phyloP scores from a whole-genome alignment of 1,140 invertebrate genomes.

The Phenacoccus solenopsis region DNA sequence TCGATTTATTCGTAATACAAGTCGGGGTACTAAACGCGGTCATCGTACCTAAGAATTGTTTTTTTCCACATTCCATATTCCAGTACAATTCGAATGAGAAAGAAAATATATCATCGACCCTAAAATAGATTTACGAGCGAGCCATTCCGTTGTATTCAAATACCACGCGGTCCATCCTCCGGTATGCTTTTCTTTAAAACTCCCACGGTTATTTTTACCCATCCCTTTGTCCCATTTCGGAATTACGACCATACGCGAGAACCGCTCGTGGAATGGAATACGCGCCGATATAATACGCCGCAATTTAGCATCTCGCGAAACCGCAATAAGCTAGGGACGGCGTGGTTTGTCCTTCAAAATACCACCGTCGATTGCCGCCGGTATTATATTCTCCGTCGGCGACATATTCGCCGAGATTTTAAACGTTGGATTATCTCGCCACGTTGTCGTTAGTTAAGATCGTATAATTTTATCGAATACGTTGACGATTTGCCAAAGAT shows the following conservation, averaged over 20 bases:
- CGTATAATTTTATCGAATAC: neutral
- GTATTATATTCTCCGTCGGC: neutral
- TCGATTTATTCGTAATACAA: too few species aligned
- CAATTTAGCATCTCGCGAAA: neutral
- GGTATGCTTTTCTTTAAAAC: neutral
- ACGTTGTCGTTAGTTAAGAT: neutral
- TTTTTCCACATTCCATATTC: too few species aligned
- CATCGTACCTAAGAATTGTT: too few species aligned
- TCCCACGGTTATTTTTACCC: neutral
- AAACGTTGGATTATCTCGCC: neutral
- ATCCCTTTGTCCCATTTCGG: neutral
- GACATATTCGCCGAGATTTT: neutral
- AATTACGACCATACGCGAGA: neutral
- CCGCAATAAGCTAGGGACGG: neutral
- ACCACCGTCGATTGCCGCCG: neutral
- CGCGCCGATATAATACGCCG: neutral
- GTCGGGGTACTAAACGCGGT: too few species aligned
- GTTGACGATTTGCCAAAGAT: neutral
- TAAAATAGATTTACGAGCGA: neutral
- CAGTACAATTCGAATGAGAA: too few species aligned
- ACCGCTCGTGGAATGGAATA: too few species aligned
- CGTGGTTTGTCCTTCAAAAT: neutral
- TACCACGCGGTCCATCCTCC: neutral
- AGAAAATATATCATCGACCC: neutral
- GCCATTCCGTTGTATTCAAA: neutral